These are phyloP conservation scores for Meganola albula DNA, from an alignment of 2,888 invertebrate species.

Conservation along the genomic window DNA sequence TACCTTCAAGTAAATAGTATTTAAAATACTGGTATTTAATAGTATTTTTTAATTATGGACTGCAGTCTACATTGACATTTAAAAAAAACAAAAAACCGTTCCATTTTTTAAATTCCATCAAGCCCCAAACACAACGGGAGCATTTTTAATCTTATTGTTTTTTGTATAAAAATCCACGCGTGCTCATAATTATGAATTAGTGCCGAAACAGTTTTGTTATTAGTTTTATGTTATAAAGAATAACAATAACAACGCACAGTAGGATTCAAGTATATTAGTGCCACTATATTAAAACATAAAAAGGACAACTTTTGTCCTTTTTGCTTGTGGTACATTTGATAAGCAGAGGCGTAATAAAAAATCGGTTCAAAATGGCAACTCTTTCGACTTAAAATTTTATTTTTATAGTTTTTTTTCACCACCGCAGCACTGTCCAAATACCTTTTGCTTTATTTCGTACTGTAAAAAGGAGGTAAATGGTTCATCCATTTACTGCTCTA, in stretches of 20 bases:
- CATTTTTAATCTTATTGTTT: not conserved
- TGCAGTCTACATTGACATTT: too few relatives aligned
- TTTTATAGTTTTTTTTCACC: too few relatives aligned
- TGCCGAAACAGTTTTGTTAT: conserved; percentile 7
- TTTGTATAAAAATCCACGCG: not conserved
- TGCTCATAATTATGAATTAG: not conserved
- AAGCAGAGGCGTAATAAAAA: conserved; percentile 12
- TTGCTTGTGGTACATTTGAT: conserved; percentile 5
- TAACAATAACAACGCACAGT: conserved; percentile 28
- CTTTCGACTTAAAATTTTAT: too few relatives aligned
- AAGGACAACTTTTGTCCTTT: conserved; percentile 48
- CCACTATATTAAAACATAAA: conserved; percentile 64
- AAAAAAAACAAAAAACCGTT: not conserved
- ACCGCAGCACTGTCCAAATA: too few relatives aligned
- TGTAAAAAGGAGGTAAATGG: too few relatives aligned
- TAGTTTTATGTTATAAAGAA: conserved; percentile 16
- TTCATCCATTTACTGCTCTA: too few relatives aligned
- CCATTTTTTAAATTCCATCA: not conserved
- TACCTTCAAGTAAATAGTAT: too few relatives aligned
- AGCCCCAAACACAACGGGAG: not conserved
- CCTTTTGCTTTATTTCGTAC: too few relatives aligned
- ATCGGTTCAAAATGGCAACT: too few relatives aligned
- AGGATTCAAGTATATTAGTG: conserved; percentile 55
- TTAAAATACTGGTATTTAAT: too few relatives aligned
- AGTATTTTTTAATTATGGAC: too few relatives aligned